Conservation (phyloP, 2,797 vertebrate species). For the Hirundo rustica region DNA sequence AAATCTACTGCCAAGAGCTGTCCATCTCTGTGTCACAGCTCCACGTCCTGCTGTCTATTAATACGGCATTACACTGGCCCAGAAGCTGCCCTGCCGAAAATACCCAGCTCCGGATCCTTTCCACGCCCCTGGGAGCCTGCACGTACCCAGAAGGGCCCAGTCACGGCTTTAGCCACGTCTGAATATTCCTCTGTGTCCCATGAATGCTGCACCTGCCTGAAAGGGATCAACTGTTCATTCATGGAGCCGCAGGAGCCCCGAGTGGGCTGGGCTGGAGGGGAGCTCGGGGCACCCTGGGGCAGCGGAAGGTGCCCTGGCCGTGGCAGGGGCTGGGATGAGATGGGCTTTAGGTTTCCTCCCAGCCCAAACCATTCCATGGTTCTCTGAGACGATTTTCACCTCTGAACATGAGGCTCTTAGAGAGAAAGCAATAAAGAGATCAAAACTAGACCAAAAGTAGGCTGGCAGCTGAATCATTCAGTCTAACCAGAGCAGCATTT, state of each 20-base stretch:
- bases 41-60: neutral
- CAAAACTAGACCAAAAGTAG: neutral
- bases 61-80: neutral
- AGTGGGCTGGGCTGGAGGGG: neutral
- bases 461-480: neutral
- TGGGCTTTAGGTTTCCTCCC: neutral
- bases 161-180: fast-evolving
- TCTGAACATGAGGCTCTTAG: neutral
- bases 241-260: neutral
- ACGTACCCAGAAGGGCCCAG: neutral
- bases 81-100: neutral
- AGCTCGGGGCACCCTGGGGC: neutral
- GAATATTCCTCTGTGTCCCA: neutral
- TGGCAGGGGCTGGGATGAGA: neutral
- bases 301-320: neutral
- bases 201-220: neutral
- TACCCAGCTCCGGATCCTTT: neutral
- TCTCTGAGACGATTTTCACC: neutral
- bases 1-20: neutral
- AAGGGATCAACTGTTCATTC: neutral
- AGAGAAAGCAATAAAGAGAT: neutral
- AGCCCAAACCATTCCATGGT: neutral
- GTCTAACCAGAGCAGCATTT: neutral
- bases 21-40: neutral
- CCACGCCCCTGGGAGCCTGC: neutral